Conservation (phyloP, 2,888 invertebrate genomes). For the Dione juno region DNA sequence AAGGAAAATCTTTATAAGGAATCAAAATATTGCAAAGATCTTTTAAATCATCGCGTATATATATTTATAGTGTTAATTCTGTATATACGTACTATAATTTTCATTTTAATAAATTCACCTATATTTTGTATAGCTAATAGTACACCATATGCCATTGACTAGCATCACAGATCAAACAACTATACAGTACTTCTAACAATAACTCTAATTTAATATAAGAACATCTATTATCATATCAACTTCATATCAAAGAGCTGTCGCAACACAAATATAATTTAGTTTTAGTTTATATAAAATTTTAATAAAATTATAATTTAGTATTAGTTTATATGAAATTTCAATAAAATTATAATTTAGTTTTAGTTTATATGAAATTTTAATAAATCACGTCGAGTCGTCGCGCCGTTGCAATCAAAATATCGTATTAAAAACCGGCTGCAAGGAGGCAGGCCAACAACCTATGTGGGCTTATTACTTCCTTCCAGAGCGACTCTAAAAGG, state of each 20-base stretch:
- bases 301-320: slow-evolving; percentile 24
- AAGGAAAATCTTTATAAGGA: too few species aligned
- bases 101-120: too few species aligned
- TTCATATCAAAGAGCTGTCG: slow-evolving; percentile 27
- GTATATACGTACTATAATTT: too few species aligned
- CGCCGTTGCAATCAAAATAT: slow-evolving; percentile 33
- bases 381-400: slow-evolving; percentile 23
- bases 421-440: slow-evolving; percentile 29
- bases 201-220: slow-evolving; percentile 27
- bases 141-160: background rate
- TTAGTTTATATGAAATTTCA: too few species aligned
- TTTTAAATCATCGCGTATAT: too few species aligned
- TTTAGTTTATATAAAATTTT: too few species aligned
- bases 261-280: slow-evolving; percentile 25
- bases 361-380: slow-evolving; percentile 24
- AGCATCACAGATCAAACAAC: background rate
- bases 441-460: slow-evolving; percentile 31
- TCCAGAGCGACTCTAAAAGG: slow-evolving; percentile 21
- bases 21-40: too few species aligned
- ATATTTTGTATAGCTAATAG: background rate
- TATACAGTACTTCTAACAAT: slow-evolving; percentile 30
- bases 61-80: too few species aligned
- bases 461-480: slow-evolving; percentile 19
- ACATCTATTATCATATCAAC: slow-evolving; percentile 38
- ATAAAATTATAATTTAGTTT: slow-evolving; percentile 24